Base-by-base conservation (phyloP, 2,888 invertebrate species). In the Folsomia candida region DNA sequence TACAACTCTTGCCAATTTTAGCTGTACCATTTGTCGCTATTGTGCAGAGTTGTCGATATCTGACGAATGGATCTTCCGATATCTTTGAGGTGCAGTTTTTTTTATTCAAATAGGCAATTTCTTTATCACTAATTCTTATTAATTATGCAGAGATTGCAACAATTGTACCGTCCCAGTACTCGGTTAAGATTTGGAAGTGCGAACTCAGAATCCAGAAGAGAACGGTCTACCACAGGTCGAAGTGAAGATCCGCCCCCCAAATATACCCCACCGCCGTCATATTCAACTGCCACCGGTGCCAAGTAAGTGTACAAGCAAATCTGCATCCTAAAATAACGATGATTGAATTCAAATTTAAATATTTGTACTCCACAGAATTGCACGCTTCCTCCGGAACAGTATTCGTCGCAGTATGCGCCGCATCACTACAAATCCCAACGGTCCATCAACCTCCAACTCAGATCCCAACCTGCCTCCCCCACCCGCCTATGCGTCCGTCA, bases 251-350 rank as follows among this genome's bases (percentile, higher is more conserved):
- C 93, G 1, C 94, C 94, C 2, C 94, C 94, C 64, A 94, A 94
- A 83, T 94, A 95, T 84, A 94, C 94, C 0, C 94, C 95, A 0
- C 95, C 95, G 1, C 94, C 94, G 0, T 93, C 93, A 0, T 94
- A 94, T 82, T 92, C 93, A 29, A 94, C 94, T 2, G 94, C 94
- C 0, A 94, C 94, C 0, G 94, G 94, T 1, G 93, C 92, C 0
- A 83, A 83, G 84, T 83, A 79, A 74, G 71, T 73, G 54, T 22
- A 28, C n/a, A n/a, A n/a, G n/a, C n/a, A n/a, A n/a, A n/a, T n/a
- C 59, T 28, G 26, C 61, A 26, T 54, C 54, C 51, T 29, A 22
- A 58, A 24, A 47, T 18, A 37, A 61, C 24, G 57, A 24, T 62
- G 29, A 51, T 18, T 14, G 11, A 47, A 11, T 14, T 47, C 11